Percentiles rank a stretch among this genome's conserved stretches.
Conservation (phyloP, 2,113 vertebrate genomes). For the Aspidoscelis tigris region DNA sequence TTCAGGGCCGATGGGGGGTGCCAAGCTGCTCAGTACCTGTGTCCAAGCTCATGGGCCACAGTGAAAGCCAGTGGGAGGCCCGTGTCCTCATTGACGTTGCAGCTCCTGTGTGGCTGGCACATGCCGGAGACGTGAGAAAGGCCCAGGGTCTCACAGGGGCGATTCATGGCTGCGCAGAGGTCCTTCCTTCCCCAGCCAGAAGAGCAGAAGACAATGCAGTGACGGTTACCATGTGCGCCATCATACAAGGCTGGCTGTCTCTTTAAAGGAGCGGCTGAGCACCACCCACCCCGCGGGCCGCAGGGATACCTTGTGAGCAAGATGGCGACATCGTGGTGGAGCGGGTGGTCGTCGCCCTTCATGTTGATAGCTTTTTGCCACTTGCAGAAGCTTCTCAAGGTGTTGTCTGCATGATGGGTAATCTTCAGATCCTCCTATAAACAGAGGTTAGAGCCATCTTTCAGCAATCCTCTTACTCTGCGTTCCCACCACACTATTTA, state of each 20-base stretch:
- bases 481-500: neutral
- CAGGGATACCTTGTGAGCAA: conserved; percentile 90
- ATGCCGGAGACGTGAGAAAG: conserved; percentile 94
- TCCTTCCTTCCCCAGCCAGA: conserved; percentile 83
- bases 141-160: conserved; percentile 94
- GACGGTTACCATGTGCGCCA: neutral
- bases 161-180: conserved; percentile 91
- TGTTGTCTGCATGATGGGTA: conserved; percentile 94
- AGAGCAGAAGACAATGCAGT: conserved; percentile 28
- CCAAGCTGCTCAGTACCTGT: conserved; percentile 82
- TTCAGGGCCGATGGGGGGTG: neutral
- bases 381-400: conserved; percentile 92
- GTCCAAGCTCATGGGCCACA: conserved; percentile 93
- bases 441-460: neutral
- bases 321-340: conserved; percentile 91
- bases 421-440: conserved; percentile 92
- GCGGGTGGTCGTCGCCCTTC: conserved; percentile 88
- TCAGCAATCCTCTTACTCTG: neutral
- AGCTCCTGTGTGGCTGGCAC: conserved; percentile 94
- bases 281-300: neutral
- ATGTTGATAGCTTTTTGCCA: conserved; percentile 95
- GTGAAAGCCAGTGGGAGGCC: conserved; percentile 95
- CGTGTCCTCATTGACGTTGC: conserved; percentile 94
- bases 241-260: no score
- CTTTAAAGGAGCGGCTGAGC: neutral